Base-by-base conservation (phyloP, 2,888 invertebrate species). In the Cephus spinipes region DNA sequence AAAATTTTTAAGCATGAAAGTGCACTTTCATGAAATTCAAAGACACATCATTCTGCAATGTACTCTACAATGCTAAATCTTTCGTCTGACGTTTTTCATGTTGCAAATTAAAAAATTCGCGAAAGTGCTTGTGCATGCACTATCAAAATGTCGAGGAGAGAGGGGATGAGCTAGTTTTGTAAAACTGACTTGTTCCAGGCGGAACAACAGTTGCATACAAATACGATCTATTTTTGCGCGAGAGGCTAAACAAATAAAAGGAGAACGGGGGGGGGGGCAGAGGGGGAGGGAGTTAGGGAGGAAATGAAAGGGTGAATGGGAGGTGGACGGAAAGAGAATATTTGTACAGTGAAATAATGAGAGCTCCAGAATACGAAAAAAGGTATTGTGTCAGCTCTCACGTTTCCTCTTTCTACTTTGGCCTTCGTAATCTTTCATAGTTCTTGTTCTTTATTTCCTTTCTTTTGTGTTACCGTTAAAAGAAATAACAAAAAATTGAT, bases 111-210 rank as follows among this genome's bases (percentile, higher is more conserved):
- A 55, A 55, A 55, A 55, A 23, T 55, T 55, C 55, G 23, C 23
- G 23, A 55, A 23, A 55, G 55, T 23, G 2, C 23, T 23, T 55
- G 23, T 55, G 55, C 55, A 55, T 23, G 23, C 55, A 23, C 55
- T 23, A 23, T 23, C 55, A 23, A 55, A 55, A 55, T 23, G 23
- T 9, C 23, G 23, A 55, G 15, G 55, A 55, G 9, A 55, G 55
- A 23, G 55, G 4, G 55, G 23, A 55, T 55, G 23, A 23, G 55
- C 55, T 55, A 55, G 55, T 55, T 55, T 55, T 15, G 23, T 55
- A 55, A 55, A 55, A 23, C 23, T 55, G 23, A 55, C 55, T 90
- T 96, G 94, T 91, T 93, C 93, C 87, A 93, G 92, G 77, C 92
- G 92, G 75, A 93, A 91, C 85, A 93, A 90, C 93, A 93, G 89